phyloP scores from a whole-genome alignment of 2,888 invertebrate genomes.

The Cyrtodaria siliqua region DNA sequence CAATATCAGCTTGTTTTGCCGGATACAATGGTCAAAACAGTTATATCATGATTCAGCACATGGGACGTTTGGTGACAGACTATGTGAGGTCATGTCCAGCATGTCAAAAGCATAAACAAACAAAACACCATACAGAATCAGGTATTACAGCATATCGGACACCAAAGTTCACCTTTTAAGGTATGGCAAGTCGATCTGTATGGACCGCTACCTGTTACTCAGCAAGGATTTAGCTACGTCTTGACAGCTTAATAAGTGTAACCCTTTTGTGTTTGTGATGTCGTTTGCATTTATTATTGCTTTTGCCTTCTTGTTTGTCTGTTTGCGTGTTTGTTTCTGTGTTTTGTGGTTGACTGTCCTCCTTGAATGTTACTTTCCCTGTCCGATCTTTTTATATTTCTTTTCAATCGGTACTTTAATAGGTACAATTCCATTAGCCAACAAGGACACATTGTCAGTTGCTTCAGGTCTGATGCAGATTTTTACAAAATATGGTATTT shows the following conservation, averaged over 20 bases:
- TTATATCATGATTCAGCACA: conserved; percentile 23
- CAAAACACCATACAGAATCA: conserved; percentile 20
- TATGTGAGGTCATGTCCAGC: conserved; percentile 21
- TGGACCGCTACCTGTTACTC: conserved; percentile 44
- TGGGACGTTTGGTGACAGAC: conserved; percentile 21
- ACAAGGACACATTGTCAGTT: conserved; percentile 49
- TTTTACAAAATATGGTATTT: conserved; percentile 47
- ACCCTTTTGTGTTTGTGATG: no score
- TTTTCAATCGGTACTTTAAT: conserved; percentile 48
- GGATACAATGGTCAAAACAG: conserved; percentile 14
- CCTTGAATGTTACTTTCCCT: no score
- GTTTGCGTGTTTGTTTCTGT: no score
- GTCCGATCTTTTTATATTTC: no score
- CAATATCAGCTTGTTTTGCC: conserved; percentile 52
- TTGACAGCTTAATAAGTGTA: conserved; percentile 58
- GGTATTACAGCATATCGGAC: conserved; percentile 49
- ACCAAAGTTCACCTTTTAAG: conserved; percentile 42
- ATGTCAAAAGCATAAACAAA: conserved; percentile 31
- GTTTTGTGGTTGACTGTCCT: no score
- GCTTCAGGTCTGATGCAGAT: conserved; percentile 32
- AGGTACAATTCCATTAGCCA: conserved; percentile 30
- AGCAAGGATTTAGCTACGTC: conserved; percentile 38
- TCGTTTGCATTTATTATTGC: no score
- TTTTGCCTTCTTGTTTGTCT: no score
- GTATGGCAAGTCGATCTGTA: conserved; percentile 61